Evolutionary conservation across 2,113 vertebrate genomes (phyloP).

Genomic region (Anser cygnoides): DNA sequence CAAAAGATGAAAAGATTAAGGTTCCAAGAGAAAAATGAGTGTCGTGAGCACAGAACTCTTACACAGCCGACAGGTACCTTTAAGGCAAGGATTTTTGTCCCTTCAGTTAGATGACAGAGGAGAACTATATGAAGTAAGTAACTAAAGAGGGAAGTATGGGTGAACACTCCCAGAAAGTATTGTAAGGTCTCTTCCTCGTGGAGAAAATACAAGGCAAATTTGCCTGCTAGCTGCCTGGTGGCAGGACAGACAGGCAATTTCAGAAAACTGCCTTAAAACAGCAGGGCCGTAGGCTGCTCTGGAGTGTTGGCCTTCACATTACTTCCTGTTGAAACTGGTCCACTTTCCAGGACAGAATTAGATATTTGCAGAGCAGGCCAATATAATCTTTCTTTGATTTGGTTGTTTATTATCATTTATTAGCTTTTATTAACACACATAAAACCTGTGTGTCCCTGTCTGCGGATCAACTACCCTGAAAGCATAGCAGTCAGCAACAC

Average conservation of each 20-base stretch:
- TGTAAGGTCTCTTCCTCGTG: background rate
- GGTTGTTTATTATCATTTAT: background rate
- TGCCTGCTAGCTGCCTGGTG: background rate
- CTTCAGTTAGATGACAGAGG: background rate
- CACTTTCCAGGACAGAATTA: background rate
- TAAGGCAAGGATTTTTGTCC: background rate
- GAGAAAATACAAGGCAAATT: background rate
- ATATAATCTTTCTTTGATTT: background rate
- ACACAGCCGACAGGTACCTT: background rate
- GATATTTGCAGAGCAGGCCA: background rate
- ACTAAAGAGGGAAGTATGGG: background rate
- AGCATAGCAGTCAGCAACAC: background rate
- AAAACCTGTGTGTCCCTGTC: background rate
- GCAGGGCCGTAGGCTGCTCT: background rate
- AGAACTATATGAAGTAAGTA: background rate
- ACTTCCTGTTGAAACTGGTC: background rate
- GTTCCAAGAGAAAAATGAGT: background rate
- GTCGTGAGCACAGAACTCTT: background rate
- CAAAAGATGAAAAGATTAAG: background rate
- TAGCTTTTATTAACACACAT: background rate
- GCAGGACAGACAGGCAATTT: background rate
- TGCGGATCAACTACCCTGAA: background rate
- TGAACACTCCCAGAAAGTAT: background rate
- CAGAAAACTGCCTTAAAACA: background rate
- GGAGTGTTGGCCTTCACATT: background rate